Conservation (phyloP, 1,140 invertebrate species). For the Meloidogyne floridensis region DNA sequence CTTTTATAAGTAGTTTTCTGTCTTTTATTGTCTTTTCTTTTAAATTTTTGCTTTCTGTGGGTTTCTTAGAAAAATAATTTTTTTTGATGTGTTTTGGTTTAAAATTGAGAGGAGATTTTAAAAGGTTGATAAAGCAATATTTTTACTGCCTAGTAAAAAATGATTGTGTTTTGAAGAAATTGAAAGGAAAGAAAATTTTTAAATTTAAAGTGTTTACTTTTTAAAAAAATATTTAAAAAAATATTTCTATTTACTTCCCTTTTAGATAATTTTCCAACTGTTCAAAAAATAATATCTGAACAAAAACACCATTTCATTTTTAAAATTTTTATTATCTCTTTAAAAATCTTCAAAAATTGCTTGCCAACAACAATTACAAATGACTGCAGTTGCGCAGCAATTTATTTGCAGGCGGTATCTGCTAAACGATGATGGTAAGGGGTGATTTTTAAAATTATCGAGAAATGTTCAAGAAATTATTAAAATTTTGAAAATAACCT, state of each 20-base stretch:
- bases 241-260: too few relatives aligned
- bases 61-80: not conserved
- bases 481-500: too few relatives aligned
- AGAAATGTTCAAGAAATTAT: too few relatives aligned
- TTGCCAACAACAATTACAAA: not conserved
- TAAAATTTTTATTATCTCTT: not conserved
- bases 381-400: constrained; percentile 3
- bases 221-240: too few relatives aligned
- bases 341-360: not conserved
- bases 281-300: not conserved
- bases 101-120: not conserved
- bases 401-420: constrained; percentile 47
- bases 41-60: not conserved
- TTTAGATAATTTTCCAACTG: not conserved
- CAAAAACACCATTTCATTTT: not conserved
- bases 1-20: not conserved
- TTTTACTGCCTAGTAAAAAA: not conserved
- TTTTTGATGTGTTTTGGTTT: not conserved
- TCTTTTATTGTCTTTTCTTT: not conserved
- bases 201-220: not conserved
- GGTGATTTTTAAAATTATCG: not conserved
- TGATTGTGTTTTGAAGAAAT: not conserved
- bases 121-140: not conserved
- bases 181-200: not conserved
- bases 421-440: constrained; percentile 42